Evolutionary conservation across 2,888 invertebrate species (phyloP), one percentile per base, ranked within the genome.

Genomic region (Parasteatoda lunata): DNA sequence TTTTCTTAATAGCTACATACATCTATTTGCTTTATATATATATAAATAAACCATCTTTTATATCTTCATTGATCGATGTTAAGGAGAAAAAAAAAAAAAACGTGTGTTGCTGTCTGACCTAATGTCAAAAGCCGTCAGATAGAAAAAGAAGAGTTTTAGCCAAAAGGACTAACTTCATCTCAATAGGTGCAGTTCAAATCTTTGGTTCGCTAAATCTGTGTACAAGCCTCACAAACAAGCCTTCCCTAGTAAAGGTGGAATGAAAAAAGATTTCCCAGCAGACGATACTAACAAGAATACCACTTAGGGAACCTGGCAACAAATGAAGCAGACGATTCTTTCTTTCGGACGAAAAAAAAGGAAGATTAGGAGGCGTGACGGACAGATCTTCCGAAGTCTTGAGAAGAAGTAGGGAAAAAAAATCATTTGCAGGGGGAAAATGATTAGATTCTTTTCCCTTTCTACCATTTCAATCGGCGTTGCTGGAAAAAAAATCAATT

Each of bases 221-320:
- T 30, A 30, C 30, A 9, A 7, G 59, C n/a, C 59, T 59, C 59
- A n/a, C 59, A 59, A 59, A 59, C 59, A 59, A 59, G 59, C 59
- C n/a, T 59, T n/a, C 59, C 13, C 9, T 13, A n/a, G 59, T 9
- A 59, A n/a, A 59, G 9, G 59, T 9, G 59, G 59, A 59, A n/a
- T 13, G n/a, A 59, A 59, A 59, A 59, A 59, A 59, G 59, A 59
- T 30, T 30, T 9, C 59, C 59, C 59, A n/a, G 59, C 3, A 59
- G 59, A 59, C 9, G 59, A 70, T 59, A 45, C 78, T 70, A 70
- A 78, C 78, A 64, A 78, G 70, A 70, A 78, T 70, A 51, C 78
- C 78, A 78, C 70, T 78, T 70, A 70, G 59, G n/a, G 78, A 68
- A 68, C 49, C 77, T 68, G 77, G 48, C 78, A 69, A 59, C 72